phyloP scores from a whole-genome alignment of 2,888 invertebrate genomes.

The Glaucopsyche alexis region DNA sequence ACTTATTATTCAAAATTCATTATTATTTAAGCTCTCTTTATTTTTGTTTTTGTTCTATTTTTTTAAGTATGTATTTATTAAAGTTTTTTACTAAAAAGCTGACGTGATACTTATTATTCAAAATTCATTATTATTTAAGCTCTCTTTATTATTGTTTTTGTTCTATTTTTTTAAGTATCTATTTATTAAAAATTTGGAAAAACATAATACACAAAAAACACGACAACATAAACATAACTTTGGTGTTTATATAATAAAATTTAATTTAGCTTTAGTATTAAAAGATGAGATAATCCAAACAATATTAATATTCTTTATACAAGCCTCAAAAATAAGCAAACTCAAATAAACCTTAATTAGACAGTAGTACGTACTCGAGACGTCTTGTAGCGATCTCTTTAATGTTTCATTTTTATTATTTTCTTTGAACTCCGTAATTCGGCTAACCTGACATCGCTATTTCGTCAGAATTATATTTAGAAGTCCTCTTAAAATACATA shows the following conservation, averaged over 20 bases:
- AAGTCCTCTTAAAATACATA: background rate
- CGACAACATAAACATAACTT: background rate
- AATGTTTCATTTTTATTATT: background rate
- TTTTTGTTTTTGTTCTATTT: too few species aligned
- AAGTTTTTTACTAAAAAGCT: too few species aligned
- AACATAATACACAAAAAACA: background rate
- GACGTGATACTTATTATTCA: too few species aligned
- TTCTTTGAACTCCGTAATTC: background rate
- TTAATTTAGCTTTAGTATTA: background rate
- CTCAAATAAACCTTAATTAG: constrained; percentile 8
- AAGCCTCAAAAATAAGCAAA: background rate
- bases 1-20: too few species aligned
- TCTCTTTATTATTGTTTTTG: too few species aligned
- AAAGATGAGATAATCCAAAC: background rate
- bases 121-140: too few species aligned
- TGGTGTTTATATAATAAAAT: background rate
- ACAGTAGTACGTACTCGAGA: background rate
- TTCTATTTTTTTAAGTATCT: too few species aligned
- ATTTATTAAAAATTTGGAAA: too few species aligned
- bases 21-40: too few species aligned
- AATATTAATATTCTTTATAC: background rate
- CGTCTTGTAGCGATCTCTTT: constrained; percentile 3
- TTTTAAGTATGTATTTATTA: too few species aligned
- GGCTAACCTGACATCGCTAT: background rate
- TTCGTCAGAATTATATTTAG: background rate